Base-by-base conservation (phyloP, 1,140 invertebrate genomes). In the Solenopsis invicta region DNA sequence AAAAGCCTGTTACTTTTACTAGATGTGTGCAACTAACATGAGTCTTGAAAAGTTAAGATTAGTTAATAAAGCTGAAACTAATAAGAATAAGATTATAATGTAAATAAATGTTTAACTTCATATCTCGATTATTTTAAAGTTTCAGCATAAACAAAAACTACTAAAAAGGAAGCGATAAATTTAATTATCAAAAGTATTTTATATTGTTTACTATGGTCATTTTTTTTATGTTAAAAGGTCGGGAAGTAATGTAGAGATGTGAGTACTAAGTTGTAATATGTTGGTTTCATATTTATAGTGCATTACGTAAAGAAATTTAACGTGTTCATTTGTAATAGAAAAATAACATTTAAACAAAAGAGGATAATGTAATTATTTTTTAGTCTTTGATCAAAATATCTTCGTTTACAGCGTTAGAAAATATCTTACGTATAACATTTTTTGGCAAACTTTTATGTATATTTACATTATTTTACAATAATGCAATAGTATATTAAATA, bases 91-190 rank as follows among this genome's bases (percentile, higher is more conserved):
- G 76, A 86, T 76, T 76, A 76, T 62, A 87, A 72, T 92, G 91
- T 92, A 92, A 88, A 92, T 92, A 92, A 88, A 80, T 92, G 88
- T 88, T 92, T 88, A 78, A 66, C 61, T 77, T 85, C 71, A 78
- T 71, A 90, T 78, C 45, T 90, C 5, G 34, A 88, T 52, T 85
- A 80, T 69, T 81, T 78, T 74, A 41, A 90, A 87, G 69, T 89
- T 90, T 78, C 54, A 85, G 34, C 62, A 61, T 81, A 87, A 87
- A 13, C 62, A 61, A 24, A 21, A 24, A 4, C n/a, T 64, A 87
- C 72, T 41, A 76, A 41, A 64, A 87, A 10, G 4, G 52, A 81
- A 76, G 9, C 45, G 16, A 8, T 84, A 37, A 62, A 81, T 85
- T 74, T 72, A 41, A 72, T 59, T 75, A n/a, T 80, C n/a, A 74